phyloP scores from a whole-genome alignment of 2,888 invertebrate species.

The Oligia fasciuncula region DNA sequence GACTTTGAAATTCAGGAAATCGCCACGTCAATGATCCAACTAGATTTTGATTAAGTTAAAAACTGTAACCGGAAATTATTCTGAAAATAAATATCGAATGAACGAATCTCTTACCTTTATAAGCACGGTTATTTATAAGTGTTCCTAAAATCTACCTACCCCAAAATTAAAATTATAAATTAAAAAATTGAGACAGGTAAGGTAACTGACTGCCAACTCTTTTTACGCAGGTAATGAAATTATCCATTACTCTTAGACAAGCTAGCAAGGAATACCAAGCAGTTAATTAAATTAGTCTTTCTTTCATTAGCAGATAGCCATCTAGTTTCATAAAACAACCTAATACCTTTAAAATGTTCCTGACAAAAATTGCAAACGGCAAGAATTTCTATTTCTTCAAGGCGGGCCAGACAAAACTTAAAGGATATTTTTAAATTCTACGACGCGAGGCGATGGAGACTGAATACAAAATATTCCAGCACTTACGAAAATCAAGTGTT shows the following conservation, averaged over 20 bases:
- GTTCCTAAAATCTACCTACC: neutral
- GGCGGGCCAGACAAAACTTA: conserved; percentile 43
- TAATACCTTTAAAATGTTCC: conserved; percentile 39
- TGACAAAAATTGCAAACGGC: conserved; percentile 45
- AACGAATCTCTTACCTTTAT: neutral
- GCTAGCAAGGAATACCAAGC: conserved; percentile 36
- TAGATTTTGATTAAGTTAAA: neutral
- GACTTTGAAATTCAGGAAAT: neutral
- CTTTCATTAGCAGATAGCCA: conserved; percentile 45
- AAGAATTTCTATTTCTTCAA: conserved; percentile 46
- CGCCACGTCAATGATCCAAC: neutral
- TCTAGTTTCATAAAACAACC: conserved; percentile 31
- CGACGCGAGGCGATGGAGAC: conserved; percentile 59
- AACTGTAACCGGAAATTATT: neutral
- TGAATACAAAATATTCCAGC: conserved; percentile 70
- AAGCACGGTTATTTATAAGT: neutral
- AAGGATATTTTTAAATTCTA: conserved; percentile 67
- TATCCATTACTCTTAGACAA: conserved; percentile 20
- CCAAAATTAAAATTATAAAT: neutral
- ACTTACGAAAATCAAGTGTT: conserved; percentile 67
- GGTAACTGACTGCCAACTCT: conserved; percentile 2
- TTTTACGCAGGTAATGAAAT: conserved; percentile 21
- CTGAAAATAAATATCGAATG: neutral
- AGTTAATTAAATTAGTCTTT: conserved; percentile 39
- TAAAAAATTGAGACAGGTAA: neutral